Percentiles rank a stretch among this genome's conserved stretches.
These are phyloP conservation scores for Trichomycterus rosablanca DNA, from an alignment of 2,113 vertebrate species.

Conservation along the genomic window DNA sequence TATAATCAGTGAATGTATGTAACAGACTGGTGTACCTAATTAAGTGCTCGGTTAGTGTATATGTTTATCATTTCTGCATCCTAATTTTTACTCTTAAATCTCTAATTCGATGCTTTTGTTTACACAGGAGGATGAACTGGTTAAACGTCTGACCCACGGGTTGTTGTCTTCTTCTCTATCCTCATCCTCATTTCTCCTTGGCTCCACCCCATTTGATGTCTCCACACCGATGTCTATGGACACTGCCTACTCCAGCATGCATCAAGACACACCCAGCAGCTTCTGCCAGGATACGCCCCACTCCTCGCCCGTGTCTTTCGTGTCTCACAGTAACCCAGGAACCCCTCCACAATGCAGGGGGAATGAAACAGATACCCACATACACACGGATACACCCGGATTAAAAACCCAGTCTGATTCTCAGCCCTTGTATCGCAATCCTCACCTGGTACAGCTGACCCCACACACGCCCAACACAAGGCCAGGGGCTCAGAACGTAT, in stretches of 20 bases:
- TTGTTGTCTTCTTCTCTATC: conserved; percentile 60
- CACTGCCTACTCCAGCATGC: conserved; percentile 93
- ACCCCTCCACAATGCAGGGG: conserved; percentile 69
- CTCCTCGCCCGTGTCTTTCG: conserved; percentile 83
- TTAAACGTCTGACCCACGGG: conserved; percentile 54
- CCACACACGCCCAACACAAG: conserved; percentile 20
- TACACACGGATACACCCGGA: too few species aligned
- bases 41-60: too few species aligned
- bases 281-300: conserved; percentile 84
- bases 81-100: too few species aligned
- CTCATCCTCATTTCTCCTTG: conserved; percentile 57
- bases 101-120: too few species aligned
- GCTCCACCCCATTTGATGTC: conserved; percentile 79
- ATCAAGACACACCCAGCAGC: conserved; percentile 90
- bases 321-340: conserved; percentile 85
- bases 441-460: conserved; percentile 10
- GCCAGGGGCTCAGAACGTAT: conserved; percentile 72
- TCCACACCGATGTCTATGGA: conserved; percentile 90
- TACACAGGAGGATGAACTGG: conserved; percentile 53
- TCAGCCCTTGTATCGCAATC: neutral
- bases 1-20: too few species aligned
- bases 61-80: too few species aligned
- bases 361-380: neutral
- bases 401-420: neutral
- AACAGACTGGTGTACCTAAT: too few species aligned